These are phyloP conservation scores for Lampropteryx suffumata DNA, from an alignment of 2,888 invertebrate species.

Conservation along the genomic window DNA sequence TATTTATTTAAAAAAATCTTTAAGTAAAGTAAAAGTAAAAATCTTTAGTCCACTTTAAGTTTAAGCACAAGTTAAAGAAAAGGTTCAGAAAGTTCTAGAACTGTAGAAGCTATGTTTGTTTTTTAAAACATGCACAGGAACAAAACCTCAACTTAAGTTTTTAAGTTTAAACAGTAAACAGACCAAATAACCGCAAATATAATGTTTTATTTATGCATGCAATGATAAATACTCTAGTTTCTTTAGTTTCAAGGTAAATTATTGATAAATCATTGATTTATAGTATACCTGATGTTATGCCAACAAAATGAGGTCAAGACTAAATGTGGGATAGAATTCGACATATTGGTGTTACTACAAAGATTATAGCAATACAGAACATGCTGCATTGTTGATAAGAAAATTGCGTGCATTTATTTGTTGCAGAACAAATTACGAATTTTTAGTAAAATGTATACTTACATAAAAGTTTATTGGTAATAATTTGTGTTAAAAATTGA, in stretches of 20 bases:
- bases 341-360: not conserved
- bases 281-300: not conserved
- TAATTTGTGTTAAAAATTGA: slow-evolving; percentile 15
- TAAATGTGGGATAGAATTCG: not conserved
- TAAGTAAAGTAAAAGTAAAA: too few relatives aligned
- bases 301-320: slow-evolving; percentile 28
- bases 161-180: too few relatives aligned
- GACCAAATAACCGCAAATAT: too few relatives aligned
- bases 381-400: slow-evolving; percentile 1
- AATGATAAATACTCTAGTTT: not conserved
- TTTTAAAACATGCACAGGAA: too few relatives aligned
- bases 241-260: not conserved
- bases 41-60: too few relatives aligned
- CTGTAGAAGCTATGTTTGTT: too few relatives aligned
- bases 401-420: slow-evolving; percentile 15
- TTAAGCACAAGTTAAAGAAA: too few relatives aligned
- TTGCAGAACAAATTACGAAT: slow-evolving; percentile 12
- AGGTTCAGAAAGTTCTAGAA: too few relatives aligned
- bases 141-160: too few relatives aligned
- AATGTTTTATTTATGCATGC: too few relatives aligned
- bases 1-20: too few relatives aligned
- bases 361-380: slow-evolving; percentile 6
- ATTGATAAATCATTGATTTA: not conserved
- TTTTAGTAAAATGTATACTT: not conserved
- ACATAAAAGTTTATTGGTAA: too few relatives aligned